Evolutionary conservation across 2,113 vertebrate genomes (phyloP), one percentile per base, ranked within the genome.

Genomic region (Litocranius walleri): DNA sequence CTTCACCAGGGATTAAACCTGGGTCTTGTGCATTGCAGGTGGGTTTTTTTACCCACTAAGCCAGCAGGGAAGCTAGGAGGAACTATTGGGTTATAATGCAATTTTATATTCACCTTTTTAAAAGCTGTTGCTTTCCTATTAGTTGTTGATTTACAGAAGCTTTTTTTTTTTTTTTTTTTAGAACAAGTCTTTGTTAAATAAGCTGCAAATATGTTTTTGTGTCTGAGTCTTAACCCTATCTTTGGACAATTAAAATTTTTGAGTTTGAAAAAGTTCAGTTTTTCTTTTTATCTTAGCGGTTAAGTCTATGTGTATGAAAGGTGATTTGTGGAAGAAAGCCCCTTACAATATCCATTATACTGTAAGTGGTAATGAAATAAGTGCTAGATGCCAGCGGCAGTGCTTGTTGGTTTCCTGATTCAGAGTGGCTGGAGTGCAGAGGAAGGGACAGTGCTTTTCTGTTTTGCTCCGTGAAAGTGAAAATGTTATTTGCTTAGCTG

Each of bases 381-480:
- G 2, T 5, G 1, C 59, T 19, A 29, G 36, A 29, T 19, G 4
- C 36, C 11, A 5, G 4, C 4, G 4, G 6, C 36, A 43, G 7
- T 25, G 6, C 9, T 7, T 13, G 2, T 27, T 9, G 11, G 23
- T 17, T 52, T 94, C 48, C 8, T 50, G 15, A 8, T 8, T 5
- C 6, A 21, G 5, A 89, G 16, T 10, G 13, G 33, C 13, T 0
- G 6, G 21, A 45, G 4, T 1, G 2, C 21, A 89, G 27, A 50
- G 36, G 5, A 61, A 19, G 10, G 6, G 61, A 57, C 1, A 4
- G 43, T 12, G 25, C 0, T 12, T 78, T 83, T 52, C 6, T 50
- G 23, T 21, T 91, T 61, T n/a, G 5, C 3, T 8, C 13, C 2
- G 0, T 7, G 11, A 40, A 40, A 74, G n/a, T 25, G 17, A 74